Evolutionary conservation across 2,113 vertebrate species (phyloP).

Genomic region (Istiophorus platypterus): DNA sequence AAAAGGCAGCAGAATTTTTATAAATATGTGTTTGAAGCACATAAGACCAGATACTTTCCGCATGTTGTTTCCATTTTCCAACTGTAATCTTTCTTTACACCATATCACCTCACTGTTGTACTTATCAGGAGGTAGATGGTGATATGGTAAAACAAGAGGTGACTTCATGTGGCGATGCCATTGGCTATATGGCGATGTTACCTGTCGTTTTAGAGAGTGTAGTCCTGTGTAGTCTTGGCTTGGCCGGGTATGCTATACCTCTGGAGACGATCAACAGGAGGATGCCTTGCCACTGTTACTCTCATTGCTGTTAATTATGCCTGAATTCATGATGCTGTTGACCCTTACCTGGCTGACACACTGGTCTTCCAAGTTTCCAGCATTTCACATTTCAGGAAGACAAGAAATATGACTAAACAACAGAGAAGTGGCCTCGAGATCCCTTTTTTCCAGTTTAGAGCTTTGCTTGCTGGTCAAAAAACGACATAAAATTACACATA

Average conservation of each 20-base stretch:
- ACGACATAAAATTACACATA: neutral
- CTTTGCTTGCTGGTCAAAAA: neutral
- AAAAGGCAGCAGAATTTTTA: too few relatives aligned
- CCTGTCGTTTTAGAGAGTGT: neutral
- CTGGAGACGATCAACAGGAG: neutral
- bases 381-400: neutral
- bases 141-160: neutral
- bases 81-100: neutral
- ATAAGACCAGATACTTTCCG: too few relatives aligned
- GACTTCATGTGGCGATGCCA: neutral
- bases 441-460: neutral
- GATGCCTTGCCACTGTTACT: neutral
- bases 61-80: too few relatives aligned
- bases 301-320: neutral
- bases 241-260: neutral
- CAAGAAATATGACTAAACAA: neutral
- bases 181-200: neutral
- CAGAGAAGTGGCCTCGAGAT: neutral
- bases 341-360: neutral
- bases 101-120: neutral
- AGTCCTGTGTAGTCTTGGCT: neutral
- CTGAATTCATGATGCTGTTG: neutral
- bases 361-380: neutral
- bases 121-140: neutral
- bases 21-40: too few relatives aligned